Evolutionary conservation across 1,140 invertebrate genomes (phyloP).

Genomic region (Nasonia longicornis): DNA sequence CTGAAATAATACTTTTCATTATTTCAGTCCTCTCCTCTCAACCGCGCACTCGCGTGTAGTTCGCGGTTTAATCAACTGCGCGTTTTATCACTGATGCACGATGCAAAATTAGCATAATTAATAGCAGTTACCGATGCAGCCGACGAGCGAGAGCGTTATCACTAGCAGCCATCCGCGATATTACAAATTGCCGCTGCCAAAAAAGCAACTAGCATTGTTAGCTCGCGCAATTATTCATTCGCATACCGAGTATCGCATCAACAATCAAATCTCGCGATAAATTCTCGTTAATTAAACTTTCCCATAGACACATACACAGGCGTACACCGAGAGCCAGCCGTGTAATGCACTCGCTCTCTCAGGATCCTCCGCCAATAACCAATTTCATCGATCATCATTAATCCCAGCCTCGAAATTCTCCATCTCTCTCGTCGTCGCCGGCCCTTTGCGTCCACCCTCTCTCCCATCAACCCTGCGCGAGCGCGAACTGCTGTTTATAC

Average conservation of each 20-base stretch:
- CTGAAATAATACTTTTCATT: too few relatives aligned
- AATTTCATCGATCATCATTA: slow-evolving; percentile 18
- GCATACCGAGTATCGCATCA: neutral
- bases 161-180: neutral
- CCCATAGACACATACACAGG: neutral
- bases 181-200: neutral
- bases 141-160: too few relatives aligned
- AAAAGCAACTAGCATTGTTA: neutral
- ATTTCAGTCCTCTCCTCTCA: too few relatives aligned
- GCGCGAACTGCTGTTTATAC: neutral
- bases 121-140: too few relatives aligned
- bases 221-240: neutral
- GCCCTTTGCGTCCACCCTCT: neutral
- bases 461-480: too few relatives aligned
- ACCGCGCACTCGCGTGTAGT: too few relatives aligned
- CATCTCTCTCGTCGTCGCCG: neutral
- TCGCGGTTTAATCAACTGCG: too few relatives aligned
- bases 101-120: too few relatives aligned
- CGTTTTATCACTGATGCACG: too few relatives aligned
- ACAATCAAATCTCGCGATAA: neutral
- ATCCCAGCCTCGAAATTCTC: neutral
- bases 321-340: neutral
- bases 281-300: neutral
- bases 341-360: neutral
- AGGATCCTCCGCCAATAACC: neutral